phyloP scores from a whole-genome alignment of 2,888 invertebrate genomes.

The Dolichomitus sp. region DNA sequence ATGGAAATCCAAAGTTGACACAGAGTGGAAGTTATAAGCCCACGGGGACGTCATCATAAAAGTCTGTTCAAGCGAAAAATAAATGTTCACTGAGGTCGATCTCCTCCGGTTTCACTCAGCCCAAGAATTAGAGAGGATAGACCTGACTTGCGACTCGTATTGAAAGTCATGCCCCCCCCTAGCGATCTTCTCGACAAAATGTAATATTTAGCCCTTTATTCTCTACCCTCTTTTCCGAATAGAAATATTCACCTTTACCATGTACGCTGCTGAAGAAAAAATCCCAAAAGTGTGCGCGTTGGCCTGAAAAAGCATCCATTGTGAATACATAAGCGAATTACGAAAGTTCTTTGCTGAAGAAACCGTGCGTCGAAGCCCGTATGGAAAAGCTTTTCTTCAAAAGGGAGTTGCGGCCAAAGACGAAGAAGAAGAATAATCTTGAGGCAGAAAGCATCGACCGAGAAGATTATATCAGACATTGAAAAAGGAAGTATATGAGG shows the following conservation, averaged over 20 bases:
- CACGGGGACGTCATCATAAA: background rate
- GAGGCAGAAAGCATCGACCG: slow-evolving; percentile 35
- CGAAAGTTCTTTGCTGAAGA: slow-evolving; percentile 75
- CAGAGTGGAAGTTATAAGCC: background rate
- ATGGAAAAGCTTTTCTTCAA: slow-evolving; percentile 43
- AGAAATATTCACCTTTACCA: slow-evolving; percentile 54
- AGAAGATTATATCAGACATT: background rate
- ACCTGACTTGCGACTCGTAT: background rate
- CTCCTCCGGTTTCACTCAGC: background rate
- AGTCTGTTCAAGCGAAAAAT: slow-evolving; percentile 8
- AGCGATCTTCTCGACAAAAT: slow-evolving; percentile 31
- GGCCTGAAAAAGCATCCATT: slow-evolving; percentile 72
- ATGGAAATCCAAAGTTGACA: slow-evolving; percentile 4
- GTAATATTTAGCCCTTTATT: slow-evolving; percentile 14
- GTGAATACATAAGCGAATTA: slow-evolving; percentile 81
- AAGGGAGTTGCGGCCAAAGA: slow-evolving; percentile 24
- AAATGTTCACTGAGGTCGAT: slow-evolving; percentile 25
- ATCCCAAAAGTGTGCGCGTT: slow-evolving; percentile 60
- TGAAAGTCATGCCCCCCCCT: background rate
- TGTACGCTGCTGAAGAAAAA: slow-evolving; percentile 45
- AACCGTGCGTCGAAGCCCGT: slow-evolving; percentile 54
- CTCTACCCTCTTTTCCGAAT: slow-evolving; percentile 18
- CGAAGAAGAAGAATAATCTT: slow-evolving; percentile 65
- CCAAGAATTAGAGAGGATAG: slow-evolving; percentile 1
- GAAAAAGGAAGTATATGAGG: slow-evolving; percentile 29